Base-by-base conservation (phyloP, 2,797 vertebrate genomes). In the Myotis findleyi region DNA sequence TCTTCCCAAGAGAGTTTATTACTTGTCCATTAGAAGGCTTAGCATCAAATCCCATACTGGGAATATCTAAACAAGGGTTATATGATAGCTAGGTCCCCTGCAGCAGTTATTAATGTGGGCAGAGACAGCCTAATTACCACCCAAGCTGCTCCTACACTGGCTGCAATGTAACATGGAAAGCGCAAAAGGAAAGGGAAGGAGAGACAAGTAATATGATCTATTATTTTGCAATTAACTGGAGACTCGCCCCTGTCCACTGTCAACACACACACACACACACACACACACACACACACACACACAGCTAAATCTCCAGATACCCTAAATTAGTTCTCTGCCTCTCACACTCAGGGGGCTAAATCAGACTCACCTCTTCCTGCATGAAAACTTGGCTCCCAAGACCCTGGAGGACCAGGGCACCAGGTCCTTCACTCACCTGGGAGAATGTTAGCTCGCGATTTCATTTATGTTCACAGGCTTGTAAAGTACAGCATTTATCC, bases 191-290 rank as follows among this genome's bases (percentile, higher is more conserved):
- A 92, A 30, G 59, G 18, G 33, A 89, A 47, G 17, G 79, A 91
- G 59, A 94, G 18, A 72, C 69, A 33, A 79, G 89, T 71, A 90
- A 95, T 30, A 23, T 1, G 51, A 93, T 91, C 92, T 93, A 80
- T 90, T 95, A 79, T 71, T 92, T 83, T 97, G 88, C 76, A 94
- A 66, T 95, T 95, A 97, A 82, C 80, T 84, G 7, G 47, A 94
- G 84, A 47, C 73, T 87, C 69, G 47, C 17, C 93, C 62, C 27
- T 44, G 30, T 72, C 21, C n/a, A 62, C 76, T 87, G 41, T 94
- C 83, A 97, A 17, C 44, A 47, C 71, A 25, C 49, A 77, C 27
- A 71, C 64, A 17, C 16, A 41, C 2, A 5, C n/a, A 76, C 27
- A 44, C 55, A 25, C 51, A 71, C 53, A 55, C 55, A 57, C 10